Conservation (phyloP, 2,888 invertebrate species). For the Neoscelio sp. region DNA sequence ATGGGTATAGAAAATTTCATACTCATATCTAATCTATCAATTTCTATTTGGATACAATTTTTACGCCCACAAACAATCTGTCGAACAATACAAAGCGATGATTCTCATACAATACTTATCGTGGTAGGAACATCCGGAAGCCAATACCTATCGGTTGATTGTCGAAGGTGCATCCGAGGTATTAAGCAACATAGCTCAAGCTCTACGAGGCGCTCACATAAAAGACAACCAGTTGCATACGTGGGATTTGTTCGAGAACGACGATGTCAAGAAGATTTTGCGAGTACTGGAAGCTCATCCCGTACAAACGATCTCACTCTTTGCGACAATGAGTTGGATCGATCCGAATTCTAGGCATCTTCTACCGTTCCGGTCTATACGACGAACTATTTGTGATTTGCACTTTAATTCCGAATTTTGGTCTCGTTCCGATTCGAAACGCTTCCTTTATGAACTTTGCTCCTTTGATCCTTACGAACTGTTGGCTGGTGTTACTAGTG, state of each 20-base stretch:
- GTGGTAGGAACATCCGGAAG: constrained; percentile 36
- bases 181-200: constrained; percentile 70
- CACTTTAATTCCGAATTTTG: constrained; percentile 73
- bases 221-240: constrained; percentile 67
- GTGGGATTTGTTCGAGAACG: constrained; percentile 75
- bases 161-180: constrained; percentile 75
- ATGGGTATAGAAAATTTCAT: too few relatives aligned
- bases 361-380: constrained; percentile 66
- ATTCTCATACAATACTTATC: too few relatives aligned
- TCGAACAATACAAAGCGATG: too few relatives aligned
- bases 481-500: constrained; percentile 74
- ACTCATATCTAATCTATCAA: too few relatives aligned
- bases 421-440: constrained; percentile 68
- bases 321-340: constrained; percentile 69
- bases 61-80: too few relatives aligned
- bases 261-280: constrained; percentile 74
- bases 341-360: constrained; percentile 51
- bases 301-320: constrained; percentile 74
- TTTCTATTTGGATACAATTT: too few relatives aligned
- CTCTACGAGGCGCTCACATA: constrained; percentile 67
- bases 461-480: constrained; percentile 76
- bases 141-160: constrained; percentile 70
- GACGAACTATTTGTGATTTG: constrained; percentile 71
- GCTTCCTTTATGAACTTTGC: constrained; percentile 76
- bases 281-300: constrained; percentile 76